phyloP scores from a whole-genome alignment of 2,797 vertebrate genomes.

The Rachycentron canadum region DNA sequence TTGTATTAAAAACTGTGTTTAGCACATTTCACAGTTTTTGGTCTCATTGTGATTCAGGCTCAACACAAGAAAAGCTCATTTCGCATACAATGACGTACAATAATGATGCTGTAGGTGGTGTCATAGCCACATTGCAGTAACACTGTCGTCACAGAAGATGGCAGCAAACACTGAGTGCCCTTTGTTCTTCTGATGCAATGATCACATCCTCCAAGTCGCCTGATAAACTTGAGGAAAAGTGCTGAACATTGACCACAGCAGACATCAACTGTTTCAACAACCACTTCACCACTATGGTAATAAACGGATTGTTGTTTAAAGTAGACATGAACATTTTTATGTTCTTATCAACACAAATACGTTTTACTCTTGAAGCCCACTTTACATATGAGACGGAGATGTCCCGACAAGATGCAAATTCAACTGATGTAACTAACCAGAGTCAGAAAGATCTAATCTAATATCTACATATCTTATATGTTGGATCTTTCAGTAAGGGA shows the following conservation, averaged over 20 bases:
- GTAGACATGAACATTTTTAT: neutral
- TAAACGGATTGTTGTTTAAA: neutral
- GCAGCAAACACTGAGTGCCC: slow-evolving; percentile 55
- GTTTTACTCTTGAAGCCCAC: neutral
- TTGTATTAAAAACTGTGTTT: neutral
- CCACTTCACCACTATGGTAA: neutral
- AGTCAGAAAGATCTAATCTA: neutral
- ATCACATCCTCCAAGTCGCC: neutral
- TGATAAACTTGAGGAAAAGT: neutral
- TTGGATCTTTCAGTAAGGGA: neutral
- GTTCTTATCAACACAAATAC: neutral
- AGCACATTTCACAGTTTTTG: neutral
- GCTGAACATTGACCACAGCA: neutral
- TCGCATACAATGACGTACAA: neutral
- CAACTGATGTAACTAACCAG: neutral
- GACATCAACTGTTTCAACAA: neutral
- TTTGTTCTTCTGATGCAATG: neutral
- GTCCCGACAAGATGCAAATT: too few relatives aligned
- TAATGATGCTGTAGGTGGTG: neutral
- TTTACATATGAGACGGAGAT: too few relatives aligned
- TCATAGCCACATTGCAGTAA: slow-evolving; percentile 44
- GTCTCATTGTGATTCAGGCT: neutral
- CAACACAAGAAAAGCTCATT: neutral
- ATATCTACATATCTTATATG: neutral
- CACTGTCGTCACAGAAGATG: slow-evolving; percentile 60